Conservation (phyloP, 2,888 invertebrate species). For the Drosophila aldrichi region DNA sequence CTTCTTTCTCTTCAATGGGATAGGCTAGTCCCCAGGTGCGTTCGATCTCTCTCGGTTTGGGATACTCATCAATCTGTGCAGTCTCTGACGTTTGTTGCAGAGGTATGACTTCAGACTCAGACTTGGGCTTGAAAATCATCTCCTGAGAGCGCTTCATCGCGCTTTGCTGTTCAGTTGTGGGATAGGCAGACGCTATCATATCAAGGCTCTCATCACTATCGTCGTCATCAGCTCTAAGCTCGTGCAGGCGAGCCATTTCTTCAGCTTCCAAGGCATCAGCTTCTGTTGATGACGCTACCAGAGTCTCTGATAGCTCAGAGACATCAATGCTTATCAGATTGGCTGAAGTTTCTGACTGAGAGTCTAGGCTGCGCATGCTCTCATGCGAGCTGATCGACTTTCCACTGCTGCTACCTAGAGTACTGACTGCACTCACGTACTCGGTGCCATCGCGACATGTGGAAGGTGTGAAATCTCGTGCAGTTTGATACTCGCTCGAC, state of each 20-base stretch:
- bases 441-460: constrained; percentile 93
- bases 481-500: constrained; percentile 95
- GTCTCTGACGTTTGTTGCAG: constrained; percentile 81
- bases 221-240: constrained; percentile 87
- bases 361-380: constrained; percentile 95
- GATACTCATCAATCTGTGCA: constrained; percentile 62
- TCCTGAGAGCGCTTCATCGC: constrained; percentile 95
- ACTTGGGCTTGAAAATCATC: constrained; percentile 93
- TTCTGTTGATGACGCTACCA: constrained; percentile 95
- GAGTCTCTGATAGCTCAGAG: constrained; percentile 96
- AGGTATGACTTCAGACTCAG: constrained; percentile 80
- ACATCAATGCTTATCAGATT: constrained; percentile 95
- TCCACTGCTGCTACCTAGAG: constrained; percentile 87
- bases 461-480: constrained; percentile 90
- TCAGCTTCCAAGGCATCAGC: constrained; percentile 85
- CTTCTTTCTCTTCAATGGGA: constrained; percentile 83
- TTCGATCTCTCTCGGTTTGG: constrained; percentile 74
- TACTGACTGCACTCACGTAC: constrained; percentile 94
- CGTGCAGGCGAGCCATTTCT: constrained; percentile 87
- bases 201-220: constrained; percentile 86
- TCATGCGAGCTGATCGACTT: constrained; percentile 91
- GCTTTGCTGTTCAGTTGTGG: constrained; percentile 86
- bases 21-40: constrained; percentile 81
- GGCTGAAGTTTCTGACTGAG: constrained; percentile 91
- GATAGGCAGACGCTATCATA: constrained; percentile 55